Evolutionary conservation across 2,797 vertebrate species (phyloP).

Genomic region (Sparus aurata): DNA sequence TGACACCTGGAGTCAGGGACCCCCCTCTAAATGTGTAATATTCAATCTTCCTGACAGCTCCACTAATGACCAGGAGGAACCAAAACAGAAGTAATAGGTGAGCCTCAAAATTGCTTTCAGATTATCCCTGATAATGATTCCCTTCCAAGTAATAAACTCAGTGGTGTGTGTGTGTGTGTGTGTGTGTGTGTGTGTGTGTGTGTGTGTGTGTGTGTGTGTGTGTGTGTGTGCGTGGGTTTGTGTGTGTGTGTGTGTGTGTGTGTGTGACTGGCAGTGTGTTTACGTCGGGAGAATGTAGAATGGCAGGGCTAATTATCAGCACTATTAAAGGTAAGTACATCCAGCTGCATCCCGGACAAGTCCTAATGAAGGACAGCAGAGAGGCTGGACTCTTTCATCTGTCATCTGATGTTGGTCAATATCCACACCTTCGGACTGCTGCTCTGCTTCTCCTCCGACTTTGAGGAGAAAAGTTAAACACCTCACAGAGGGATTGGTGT

Average conservation of each 20-base stretch:
- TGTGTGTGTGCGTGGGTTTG: conserved; percentile 34
- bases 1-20: conserved; percentile 84
- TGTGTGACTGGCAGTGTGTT: conserved; percentile 81
- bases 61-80: conserved; percentile 89
- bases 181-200: conserved; percentile 28
- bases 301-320: conserved; percentile 87
- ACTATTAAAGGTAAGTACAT: conserved; percentile 88
- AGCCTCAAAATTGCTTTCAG: conserved; percentile 89
- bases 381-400: conserved; percentile 83
- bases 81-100: conserved; percentile 90
- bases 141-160: conserved; percentile 84
- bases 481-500: conserved; percentile 8
- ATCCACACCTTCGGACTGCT: conserved; percentile 64
- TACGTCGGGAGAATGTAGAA: conserved; percentile 81
- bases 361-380: conserved; percentile 85
- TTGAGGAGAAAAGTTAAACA: conserved; percentile 42
- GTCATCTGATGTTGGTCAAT: conserved; percentile 79
- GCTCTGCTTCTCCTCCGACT: conserved; percentile 34
- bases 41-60: conserved; percentile 90
- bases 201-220: conserved; percentile 57
- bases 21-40: conserved; percentile 85
- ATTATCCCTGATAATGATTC: conserved; percentile 87
- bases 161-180: conserved; percentile 35
- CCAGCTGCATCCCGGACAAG: conserved; percentile 85
- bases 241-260: conserved; percentile 50